Evolutionary conservation across 2,888 invertebrate genomes (phyloP).

Genomic region (Cybosia mesomella): DNA sequence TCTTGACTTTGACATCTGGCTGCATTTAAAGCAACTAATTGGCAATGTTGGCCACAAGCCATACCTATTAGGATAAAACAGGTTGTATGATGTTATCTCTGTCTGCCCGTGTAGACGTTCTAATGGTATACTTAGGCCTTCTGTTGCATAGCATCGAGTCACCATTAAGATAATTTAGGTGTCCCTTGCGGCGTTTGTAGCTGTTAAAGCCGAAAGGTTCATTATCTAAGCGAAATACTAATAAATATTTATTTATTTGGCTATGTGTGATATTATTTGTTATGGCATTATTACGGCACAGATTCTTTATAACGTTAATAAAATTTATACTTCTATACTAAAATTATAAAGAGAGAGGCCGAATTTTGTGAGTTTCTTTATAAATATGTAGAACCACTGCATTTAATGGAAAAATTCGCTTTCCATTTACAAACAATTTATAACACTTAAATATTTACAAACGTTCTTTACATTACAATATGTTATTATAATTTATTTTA

Average conservation of each 20-base stretch:
- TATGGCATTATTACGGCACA: slow-evolving; percentile 1
- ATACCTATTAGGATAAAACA: slow-evolving; percentile 36
- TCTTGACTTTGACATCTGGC: slow-evolving; percentile 56
- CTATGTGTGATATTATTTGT: neutral
- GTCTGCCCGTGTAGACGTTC: slow-evolving; percentile 39
- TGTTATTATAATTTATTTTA: too few relatives aligned
- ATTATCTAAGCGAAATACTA: slow-evolving; percentile 13
- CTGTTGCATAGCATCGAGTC: slow-evolving; percentile 1
- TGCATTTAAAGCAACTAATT: slow-evolving; percentile 49
- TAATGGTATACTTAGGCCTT: slow-evolving; percentile 31
- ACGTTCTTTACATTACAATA: too few relatives aligned
- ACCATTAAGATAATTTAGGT: slow-evolving; percentile 13
- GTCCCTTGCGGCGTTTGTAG: slow-evolving; percentile 9
- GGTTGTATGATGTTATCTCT: slow-evolving; percentile 49
- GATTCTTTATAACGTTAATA: neutral
- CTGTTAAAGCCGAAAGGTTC: neutral
- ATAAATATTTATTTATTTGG: slow-evolving; percentile 4
- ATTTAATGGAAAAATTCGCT: too few relatives aligned
- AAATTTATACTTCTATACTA: neutral
- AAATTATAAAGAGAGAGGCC: neutral
- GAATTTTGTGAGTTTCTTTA: too few relatives aligned
- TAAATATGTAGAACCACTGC: too few relatives aligned
- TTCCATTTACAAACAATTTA: too few relatives aligned
- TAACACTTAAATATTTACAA: too few relatives aligned
- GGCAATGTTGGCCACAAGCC: slow-evolving; percentile 48